Evolutionary conservation across 2,888 invertebrate genomes (phyloP), one percentile per base, ranked within the genome.

Genomic region (Ochropleura plecta): DNA sequence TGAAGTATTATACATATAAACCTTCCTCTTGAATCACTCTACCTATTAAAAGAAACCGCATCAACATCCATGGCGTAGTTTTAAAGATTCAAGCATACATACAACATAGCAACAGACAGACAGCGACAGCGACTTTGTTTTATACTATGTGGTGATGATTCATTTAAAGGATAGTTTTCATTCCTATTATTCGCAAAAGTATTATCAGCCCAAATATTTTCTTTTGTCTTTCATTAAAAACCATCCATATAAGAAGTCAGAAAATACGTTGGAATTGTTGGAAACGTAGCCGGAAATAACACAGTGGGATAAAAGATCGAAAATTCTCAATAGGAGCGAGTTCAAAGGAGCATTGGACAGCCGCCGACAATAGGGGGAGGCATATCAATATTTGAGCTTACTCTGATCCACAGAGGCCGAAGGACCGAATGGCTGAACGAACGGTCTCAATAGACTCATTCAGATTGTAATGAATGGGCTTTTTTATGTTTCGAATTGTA

Each of bases 381-480:
- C 40, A 51, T 84, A 76, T 84, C 82, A 84, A 82, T 82, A 82
- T 84, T 74, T 77, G 63, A 82, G 68, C 73, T 77, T 55, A 55
- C 73, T 48, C 69, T 73, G 75, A 84, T 70, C 74, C 64, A 44
- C 59, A 51, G 67, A 59, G 53, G 63, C 66, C 55, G 16, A 57
- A 51, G 30, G 76, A 51, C 49, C 30, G 69, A 78, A 51, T 12
- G 57, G 59, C 42, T 48, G 73, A 48, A 44, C n/a, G 51, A 71
- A 20, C 18, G 14, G 9, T 49, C 76, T 57, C 76, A 65, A 73
- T 68, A 46, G 77, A 68, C 63, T 81, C 70, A 67, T 76, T 70
- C 70, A 42, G 16, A 73, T 73, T 66, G 62, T 82, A 81, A 84
- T 84, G 63, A 84, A 84, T 84, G 44, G 57, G 7, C 5, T 49